Base-by-base conservation (phyloP, 2,888 invertebrate species). In the Euplagia quadripunctaria region DNA sequence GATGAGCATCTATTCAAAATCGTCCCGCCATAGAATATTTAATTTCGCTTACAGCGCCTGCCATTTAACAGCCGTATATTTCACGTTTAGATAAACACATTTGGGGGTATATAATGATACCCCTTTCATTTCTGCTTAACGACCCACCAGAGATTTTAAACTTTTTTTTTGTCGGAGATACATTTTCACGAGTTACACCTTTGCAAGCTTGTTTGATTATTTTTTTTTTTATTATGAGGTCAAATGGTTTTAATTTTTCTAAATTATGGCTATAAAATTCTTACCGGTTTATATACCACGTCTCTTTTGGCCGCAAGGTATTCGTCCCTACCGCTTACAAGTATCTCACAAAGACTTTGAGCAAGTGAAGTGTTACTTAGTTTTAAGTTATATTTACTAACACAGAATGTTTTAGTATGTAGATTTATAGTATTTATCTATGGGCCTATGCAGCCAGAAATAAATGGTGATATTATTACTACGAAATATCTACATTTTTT, bases 81-180 rank as follows among this genome's bases (percentile, higher is more conserved):
- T 87, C 78, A 82, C 82, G 82, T 86, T 83, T 85, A 84, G 86
- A 86, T 88, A 87, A 86, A 86, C 87, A 85, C 82, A 85, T 87
- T 86, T 86, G 77, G 81, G 82, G 83, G 75, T 85, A 83, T 79
- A 84, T 87, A 87, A 87, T 87, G 87, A 84, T 81, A 83, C 85
- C 83, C 82, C 81, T 84, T 86, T 86, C 80, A 85, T 85, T 84
- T 82, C 80, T 73, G 80, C 75, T 79, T 82, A 80, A 86, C 79
- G 83, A 79, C 81, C 66, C 84, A 76, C 86, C 11, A 42, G 87
- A 82, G 87, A 79, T 78, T 83, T 81, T 74, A 72, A 78, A 81
- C 80, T 81, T 82, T 87, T 87, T 85, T 82, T 46, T 6, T 83
- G 73, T 65, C 74, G 81, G 77, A 82, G 80, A 83, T 82, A 84